Base-by-base conservation (phyloP, 2,888 invertebrate genomes). In the Mesoligia furuncula region DNA sequence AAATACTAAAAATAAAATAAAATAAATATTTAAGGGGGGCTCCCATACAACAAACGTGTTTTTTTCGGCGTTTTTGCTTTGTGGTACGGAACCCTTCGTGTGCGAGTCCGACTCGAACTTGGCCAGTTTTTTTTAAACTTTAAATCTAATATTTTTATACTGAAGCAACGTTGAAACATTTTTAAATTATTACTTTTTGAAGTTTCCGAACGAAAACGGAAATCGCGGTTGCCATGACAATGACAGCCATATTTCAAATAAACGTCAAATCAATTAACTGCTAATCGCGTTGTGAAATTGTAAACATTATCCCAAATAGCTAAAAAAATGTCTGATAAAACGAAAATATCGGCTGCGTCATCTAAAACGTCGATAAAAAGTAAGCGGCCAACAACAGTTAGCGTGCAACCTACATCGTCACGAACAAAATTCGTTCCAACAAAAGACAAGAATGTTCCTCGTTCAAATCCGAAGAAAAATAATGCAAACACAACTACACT, bases 281-380 rank as follows among this genome's bases (percentile, higher is more conserved):
- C 0, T 69, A 45, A 4, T 65, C n/a, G 36, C 1, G 3, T 59
- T n/a, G 61, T 54, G 2, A 8, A 45, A 36, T 51, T 57, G 68
- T 61, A 79, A 73, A 74, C 31, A 48, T 66, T 39, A 36, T 13
- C 27, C 3, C 8, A 48, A 51, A 39, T 9, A 4, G 20, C 8
- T 9, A 15, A 57, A 65, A 89, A 85, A 87, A 95, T 94, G 94
- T 87, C 93, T 70, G 95, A 95, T 87, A 95, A 93, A 93, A 85
- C 89, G 15, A 94, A 93, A 88, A 84, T 77, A 11, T 92, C 90
- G 3, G 87, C 87, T 8, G 92, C 93, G 1, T 59, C 89, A 7
- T 81, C 91, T 3, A 94, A 91, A 88, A 79, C 75, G 1, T n/a
- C 85, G 0, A 27, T 90, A 7, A 93, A 92, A 88, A 72, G 85